These are phyloP conservation scores for Eospalax fontanierii DNA, from an alignment of 2,797 vertebrate species.

Conservation along the genomic window DNA sequence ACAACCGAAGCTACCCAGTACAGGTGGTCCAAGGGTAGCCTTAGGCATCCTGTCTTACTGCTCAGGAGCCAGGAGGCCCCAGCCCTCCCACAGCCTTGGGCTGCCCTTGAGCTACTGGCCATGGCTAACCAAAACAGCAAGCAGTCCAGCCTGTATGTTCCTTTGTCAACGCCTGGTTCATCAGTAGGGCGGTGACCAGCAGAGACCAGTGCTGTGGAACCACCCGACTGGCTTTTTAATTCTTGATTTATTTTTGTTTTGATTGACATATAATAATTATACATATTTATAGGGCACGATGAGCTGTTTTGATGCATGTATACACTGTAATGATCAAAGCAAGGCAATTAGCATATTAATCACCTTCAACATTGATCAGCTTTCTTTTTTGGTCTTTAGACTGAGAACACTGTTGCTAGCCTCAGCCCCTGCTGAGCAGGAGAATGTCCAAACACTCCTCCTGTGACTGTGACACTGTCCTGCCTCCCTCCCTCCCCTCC, in stretches of 20 bases:
- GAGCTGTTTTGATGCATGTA: not conserved
- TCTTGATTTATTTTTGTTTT: constrained; percentile 22
- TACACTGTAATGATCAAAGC: not conserved
- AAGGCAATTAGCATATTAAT: not conserved
- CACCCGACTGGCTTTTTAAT: not conserved
- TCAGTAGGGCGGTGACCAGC: not conserved
- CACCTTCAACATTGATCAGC: not conserved
- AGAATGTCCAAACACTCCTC: not conserved
- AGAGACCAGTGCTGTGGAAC: not conserved
- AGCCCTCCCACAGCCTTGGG: fast-evolving
- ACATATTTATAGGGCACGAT: not conserved
- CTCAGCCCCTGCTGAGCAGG: not conserved
- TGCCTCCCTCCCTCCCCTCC: too few species aligned
- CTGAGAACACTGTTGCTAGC: not conserved
- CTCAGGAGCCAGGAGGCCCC: fast-evolving
- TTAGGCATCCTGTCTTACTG: not conserved
- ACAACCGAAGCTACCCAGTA: too few species aligned
- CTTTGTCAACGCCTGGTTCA: too few species aligned
- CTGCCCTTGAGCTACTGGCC: not conserved
- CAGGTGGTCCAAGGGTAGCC: too few species aligned
- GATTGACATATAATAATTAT: not conserved
- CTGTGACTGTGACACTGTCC: not conserved
- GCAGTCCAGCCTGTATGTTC: fast-evolving
- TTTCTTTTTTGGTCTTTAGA: not conserved
- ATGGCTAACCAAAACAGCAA: not conserved